These are phyloP conservation scores for Etheostoma nigrum DNA, from an alignment of 2,797 vertebrate species.

Conservation along the genomic window DNA sequence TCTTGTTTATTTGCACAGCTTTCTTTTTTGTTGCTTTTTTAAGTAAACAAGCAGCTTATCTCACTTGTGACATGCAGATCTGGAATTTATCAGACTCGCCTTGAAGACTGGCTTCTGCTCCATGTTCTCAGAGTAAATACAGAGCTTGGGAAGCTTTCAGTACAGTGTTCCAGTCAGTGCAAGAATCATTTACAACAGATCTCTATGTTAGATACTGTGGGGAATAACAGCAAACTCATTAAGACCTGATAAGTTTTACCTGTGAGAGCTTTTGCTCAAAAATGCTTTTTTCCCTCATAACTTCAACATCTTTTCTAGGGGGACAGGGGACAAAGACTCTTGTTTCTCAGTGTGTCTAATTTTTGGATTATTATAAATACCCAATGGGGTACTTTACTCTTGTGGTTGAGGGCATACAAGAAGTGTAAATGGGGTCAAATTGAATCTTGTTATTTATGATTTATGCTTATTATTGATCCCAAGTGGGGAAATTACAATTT, in stretches of 20 bases:
- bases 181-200: conserved; percentile 50
- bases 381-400: not conserved
- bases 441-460: not conserved
- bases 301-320: not conserved
- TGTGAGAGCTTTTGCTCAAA: not conserved
- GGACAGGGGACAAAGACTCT: not conserved
- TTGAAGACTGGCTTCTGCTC: conserved; percentile 44
- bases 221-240: conserved; percentile 39
- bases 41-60: conserved; percentile 67
- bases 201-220: conserved; percentile 23
- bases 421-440: conserved; percentile 26
- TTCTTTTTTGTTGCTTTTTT: conserved; percentile 71
- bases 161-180: conserved; percentile 33
- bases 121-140: conserved; percentile 66
- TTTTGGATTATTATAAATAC: not conserved
- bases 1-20: conserved; percentile 73
- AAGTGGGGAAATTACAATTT: too few relatives aligned
- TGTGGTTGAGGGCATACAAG: not conserved
- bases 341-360: not conserved
- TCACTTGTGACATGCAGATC: conserved; percentile 63
- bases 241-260: conserved; percentile 12
- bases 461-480: too few relatives aligned
- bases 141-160: conserved; percentile 50
- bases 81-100: conserved; percentile 67
- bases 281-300: not conserved